Evolutionary conservation across 37 sponge, comb jelly and placozoan species (phyloP), one percentile per base, ranked within the genome.

Genomic region (Tethya wilhelma): DNA sequence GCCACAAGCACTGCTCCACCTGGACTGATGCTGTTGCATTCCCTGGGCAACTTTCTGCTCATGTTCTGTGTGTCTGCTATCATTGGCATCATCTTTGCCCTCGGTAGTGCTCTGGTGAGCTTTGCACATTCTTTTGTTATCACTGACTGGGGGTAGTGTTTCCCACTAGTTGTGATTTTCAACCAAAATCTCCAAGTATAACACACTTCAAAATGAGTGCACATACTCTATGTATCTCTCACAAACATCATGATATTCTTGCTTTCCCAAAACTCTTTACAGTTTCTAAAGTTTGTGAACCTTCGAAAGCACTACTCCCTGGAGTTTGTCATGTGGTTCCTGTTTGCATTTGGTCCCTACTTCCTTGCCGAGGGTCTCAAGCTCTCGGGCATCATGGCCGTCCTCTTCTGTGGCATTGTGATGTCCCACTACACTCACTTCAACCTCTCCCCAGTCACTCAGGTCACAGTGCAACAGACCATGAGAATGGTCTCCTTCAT

Each of bases 391-490:
- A 97, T 97, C 66, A 97, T 97, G 97, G 87, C 95, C 4, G 85
- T 97, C 28, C 83, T 97, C 42, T 91, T 94, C 73, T 81, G 95
- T 84, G 97, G 97, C 34, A 97, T 97, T 34, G 95, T 94, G 38
- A 97, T 97, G 97, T 89, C 95, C 4, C 97, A 97, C 82, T 97
- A 97, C 78, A 91, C 97, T 25, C 97, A 97, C 82, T 85, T 69
- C 90, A 97, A 94, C 86, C 92, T 97, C 44, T 91, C 94, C 23
- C 88, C 92, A 2, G 87, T 90, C 60, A 91, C 95, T 28, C 97
- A 97, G 73, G 82, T 94, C 72, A 94, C 94, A 14, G 87, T 97
- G 0, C 94, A 97, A 37, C 94, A 91, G 44, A 87, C 86, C 31
- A 77, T 97, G 64, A 74, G 97, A 19, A 91, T 90, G 25, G 81